These are phyloP conservation scores for Seriola quinqueradiata DNA, from an alignment of 2,113 vertebrate genomes.

Conservation along the genomic window DNA sequence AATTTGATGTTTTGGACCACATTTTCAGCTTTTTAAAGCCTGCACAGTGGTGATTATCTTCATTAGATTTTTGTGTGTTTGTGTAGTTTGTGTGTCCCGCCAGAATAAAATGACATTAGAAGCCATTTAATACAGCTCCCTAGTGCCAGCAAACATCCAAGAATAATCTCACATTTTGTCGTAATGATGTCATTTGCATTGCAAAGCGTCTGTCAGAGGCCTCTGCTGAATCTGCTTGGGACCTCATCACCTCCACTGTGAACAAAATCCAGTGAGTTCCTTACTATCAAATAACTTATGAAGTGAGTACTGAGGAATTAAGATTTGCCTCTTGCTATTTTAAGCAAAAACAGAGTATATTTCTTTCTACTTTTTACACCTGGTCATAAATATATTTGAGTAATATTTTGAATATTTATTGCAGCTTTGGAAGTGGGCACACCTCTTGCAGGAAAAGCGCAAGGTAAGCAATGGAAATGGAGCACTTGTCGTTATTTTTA, in stretches of 20 bases:
- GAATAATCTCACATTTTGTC: slow-evolving; percentile 73
- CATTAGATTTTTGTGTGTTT: slow-evolving; percentile 42
- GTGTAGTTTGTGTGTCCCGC: slow-evolving; percentile 46
- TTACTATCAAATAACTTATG: slow-evolving; percentile 29
- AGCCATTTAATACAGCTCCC: slow-evolving; percentile 61
- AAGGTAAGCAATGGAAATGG: slow-evolving; percentile 9
- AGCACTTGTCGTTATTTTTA: slow-evolving; percentile 20
- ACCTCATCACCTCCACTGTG: slow-evolving; percentile 30
- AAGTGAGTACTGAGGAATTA: neutral
- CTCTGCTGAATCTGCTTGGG: slow-evolving; percentile 27
- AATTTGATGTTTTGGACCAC: slow-evolving; percentile 45
- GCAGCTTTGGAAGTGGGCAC: neutral
- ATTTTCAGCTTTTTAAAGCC: neutral
- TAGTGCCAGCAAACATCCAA: slow-evolving; percentile 46
- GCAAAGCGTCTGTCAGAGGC: slow-evolving; percentile 71
- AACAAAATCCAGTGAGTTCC: slow-evolving; percentile 31
- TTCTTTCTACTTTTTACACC: neutral
- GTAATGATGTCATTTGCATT: slow-evolving; percentile 80
- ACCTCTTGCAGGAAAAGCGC: slow-evolving; percentile 21
- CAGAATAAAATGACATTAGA: slow-evolving; percentile 70
- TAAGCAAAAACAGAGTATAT: slow-evolving; percentile 1
- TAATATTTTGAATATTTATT: slow-evolving; percentile 24
- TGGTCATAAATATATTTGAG: slow-evolving; percentile 19
- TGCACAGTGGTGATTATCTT: slow-evolving; percentile 52
- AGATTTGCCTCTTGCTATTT: slow-evolving; percentile 18